phyloP scores from a whole-genome alignment of 2,888 invertebrate species.

The Chymomyza fuscimana region DNA sequence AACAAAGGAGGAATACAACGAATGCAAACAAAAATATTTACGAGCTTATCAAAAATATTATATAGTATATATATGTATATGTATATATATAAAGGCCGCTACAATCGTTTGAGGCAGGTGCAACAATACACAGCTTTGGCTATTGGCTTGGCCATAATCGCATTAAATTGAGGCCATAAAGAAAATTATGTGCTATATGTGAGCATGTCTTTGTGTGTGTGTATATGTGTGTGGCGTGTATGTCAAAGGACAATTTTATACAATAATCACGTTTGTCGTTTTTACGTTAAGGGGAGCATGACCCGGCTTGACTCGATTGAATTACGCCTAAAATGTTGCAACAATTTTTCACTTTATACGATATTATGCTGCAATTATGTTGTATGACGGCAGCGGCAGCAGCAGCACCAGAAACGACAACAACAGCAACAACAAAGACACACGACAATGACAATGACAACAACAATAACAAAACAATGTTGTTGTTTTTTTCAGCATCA shows the following conservation, averaged over 20 bases:
- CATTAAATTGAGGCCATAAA: conserved; percentile 60
- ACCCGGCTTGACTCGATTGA: conserved; percentile 60
- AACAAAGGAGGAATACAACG: background rate
- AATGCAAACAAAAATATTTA: background rate
- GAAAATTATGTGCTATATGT: conserved; percentile 51
- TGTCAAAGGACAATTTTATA: conserved; percentile 70
- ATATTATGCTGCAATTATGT: conserved; percentile 75
- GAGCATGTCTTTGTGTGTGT: conserved; percentile 20
- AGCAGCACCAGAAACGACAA: background rate
- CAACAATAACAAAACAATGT: conserved; percentile 32
- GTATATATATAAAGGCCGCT: background rate
- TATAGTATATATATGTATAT: too few species aligned
- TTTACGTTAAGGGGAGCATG: background rate
- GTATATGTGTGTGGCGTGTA: conserved; percentile 25
- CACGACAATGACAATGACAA: background rate
- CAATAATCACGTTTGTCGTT: conserved; percentile 70
- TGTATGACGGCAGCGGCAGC: conserved; percentile 2
- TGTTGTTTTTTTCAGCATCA: conserved; percentile 56
- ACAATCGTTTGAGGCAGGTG: conserved; percentile 41
- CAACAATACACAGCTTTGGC: conserved; percentile 19
- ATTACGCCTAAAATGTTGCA: conserved; percentile 77
- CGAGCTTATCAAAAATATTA: background rate
- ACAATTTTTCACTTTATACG: conserved; percentile 76
- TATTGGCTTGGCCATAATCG: conserved; percentile 39
- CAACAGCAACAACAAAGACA: conserved; percentile 7